Percentiles rank a stretch among this genome's conserved stretches.
Evolutionary conservation across 2,888 invertebrate species (phyloP).

Genomic region (Drosophila pegasa): DNA sequence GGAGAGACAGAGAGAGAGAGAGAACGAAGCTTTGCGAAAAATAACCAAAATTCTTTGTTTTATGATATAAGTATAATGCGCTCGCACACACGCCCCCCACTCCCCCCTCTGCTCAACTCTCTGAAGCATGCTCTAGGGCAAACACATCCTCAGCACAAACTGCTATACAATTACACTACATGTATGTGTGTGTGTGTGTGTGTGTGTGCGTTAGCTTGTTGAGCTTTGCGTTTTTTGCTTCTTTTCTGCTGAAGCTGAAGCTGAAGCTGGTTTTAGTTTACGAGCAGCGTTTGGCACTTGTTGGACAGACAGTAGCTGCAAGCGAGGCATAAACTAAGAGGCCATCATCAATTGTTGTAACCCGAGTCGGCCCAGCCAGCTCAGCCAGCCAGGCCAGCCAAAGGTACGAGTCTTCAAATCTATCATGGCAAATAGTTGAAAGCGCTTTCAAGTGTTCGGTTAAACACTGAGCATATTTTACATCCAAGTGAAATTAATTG

Average conservation of each 20-base stretch:
- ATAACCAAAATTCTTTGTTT: conserved; percentile 53
- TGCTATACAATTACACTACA: background rate
- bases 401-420: background rate
- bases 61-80: conserved; percentile 44
- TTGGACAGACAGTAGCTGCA: conserved; percentile 15
- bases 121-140: conserved; percentile 17
- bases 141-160: conserved; percentile 6
- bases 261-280: conserved; percentile 20
- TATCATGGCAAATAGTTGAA: background rate
- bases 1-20: background rate
- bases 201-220: conserved; percentile 23
- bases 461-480: conserved; percentile 7
- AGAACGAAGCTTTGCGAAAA: conserved; percentile 42
- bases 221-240: conserved; percentile 5
- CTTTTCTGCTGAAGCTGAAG: conserved; percentile 1
- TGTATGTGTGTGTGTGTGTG: background rate
- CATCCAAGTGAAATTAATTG: background rate
- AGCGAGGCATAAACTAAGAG: conserved; percentile 2
- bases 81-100: conserved; percentile 1
- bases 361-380: too few relatives aligned
- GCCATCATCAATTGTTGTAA: conserved; percentile 16
- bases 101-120: conserved; percentile 3
- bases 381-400: background rate
- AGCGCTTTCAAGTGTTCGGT: background rate
- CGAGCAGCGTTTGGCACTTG: conserved; percentile 32